These are phyloP conservation scores for Thaumatotibia leucotreta DNA, from an alignment of 1,140 invertebrate species.

Conservation along the genomic window DNA sequence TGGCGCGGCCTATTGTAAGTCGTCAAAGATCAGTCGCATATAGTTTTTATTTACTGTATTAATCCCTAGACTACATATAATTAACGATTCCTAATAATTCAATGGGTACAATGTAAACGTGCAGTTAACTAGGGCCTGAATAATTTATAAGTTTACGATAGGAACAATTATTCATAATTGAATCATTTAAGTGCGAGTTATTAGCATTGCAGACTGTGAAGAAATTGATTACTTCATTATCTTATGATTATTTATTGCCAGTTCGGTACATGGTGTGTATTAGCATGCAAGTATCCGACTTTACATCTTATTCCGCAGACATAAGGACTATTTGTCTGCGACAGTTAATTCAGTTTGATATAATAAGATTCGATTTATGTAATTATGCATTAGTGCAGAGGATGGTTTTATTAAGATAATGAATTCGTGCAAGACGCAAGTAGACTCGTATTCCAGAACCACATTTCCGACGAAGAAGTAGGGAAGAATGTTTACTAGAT, in stretches of 20 bases:
- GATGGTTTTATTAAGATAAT: no score
- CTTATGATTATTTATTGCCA: background rate
- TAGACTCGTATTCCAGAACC: no score
- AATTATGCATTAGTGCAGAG: no score
- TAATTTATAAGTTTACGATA: constrained; percentile 10
- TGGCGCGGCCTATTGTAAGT: no score
- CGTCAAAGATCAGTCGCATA: background rate
- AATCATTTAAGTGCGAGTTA: background rate
- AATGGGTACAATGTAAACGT: background rate
- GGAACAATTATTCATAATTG: constrained; percentile 1
- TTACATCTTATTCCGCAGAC: no score
- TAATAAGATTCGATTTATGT: no score
- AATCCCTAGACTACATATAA: background rate
- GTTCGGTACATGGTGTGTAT: background rate
- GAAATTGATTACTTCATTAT: background rate
- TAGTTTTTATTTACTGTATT: background rate
- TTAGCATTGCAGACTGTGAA: background rate
- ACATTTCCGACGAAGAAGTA: no score
- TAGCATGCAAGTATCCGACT: no score
- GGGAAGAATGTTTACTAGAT: no score
- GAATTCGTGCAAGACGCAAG: no score
- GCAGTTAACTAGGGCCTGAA: background rate
- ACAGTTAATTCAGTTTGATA: no score
- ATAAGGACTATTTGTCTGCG: no score
- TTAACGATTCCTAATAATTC: background rate